Base-by-base conservation (phyloP, 2,113 vertebrate genomes). In the Struthio camelus region DNA sequence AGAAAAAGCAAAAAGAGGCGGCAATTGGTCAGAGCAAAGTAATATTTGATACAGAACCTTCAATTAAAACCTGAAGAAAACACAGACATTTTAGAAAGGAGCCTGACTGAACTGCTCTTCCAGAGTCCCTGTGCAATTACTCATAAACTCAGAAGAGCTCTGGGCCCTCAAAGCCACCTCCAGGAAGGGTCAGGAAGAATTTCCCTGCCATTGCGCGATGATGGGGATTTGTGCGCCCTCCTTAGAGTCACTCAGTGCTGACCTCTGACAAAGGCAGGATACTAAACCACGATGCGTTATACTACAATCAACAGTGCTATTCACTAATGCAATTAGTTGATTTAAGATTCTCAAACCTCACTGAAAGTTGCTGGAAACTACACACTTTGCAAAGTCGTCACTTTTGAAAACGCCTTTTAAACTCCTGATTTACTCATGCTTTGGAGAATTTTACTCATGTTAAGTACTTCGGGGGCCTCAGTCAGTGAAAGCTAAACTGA, bases 391-490 rank as follows among this genome's bases (percentile, higher is more conserved):
- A 89, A 96, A 94, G 89, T 67, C 0, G 10, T 87, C 93, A 75
- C 85, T 95, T 94, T 86, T 38, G 87, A 95, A 95, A 96, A 95
- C 67, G 83, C 38, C 90, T 95, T 94, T 92, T 95, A 95, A 96
- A 89, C 80, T 92, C 77, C 85, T 83, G 96, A 96, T 95, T 92
- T 87, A 93, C 93, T 86, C 72, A 76, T 1, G 86, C 82, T 95
- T 94, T 93, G 88, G 72, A 94, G 95, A 97, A 94, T 85, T 96
- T 95, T 92, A 58, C 81, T 85, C 70, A 73, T 72, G 73, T 78
- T 92, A 95, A 95, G 87, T 91, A 82, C 81, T 94, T 87, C n/a
- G 46, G 62, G 89, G 85, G 54, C 86, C 80, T 80, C 85, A 24
- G 90, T 72, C 56, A 72, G 80, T 79, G 75, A 95, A 93, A 94